Evolutionary conservation across 1,140 invertebrate species (phyloP).

Genomic region (Aricia agestis): DNA sequence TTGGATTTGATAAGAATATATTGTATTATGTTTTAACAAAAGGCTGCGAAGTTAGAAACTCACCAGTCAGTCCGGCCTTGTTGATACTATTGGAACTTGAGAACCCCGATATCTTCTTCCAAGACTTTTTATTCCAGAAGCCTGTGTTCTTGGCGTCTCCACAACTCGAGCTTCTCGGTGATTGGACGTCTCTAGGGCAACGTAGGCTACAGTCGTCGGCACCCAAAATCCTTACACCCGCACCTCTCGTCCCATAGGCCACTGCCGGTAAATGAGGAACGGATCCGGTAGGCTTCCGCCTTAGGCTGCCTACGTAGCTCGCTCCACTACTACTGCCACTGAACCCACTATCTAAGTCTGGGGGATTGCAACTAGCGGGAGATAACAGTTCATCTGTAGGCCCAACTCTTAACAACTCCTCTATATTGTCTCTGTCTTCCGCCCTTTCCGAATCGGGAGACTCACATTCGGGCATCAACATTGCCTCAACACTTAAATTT

Average conservation of each 20-base stretch:
- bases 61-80: constrained; percentile 79
- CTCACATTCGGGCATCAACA: constrained; percentile 85
- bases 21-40: constrained; percentile 10
- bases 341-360: constrained; percentile 87
- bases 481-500: constrained; percentile 91
- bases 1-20: background rate
- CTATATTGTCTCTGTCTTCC: constrained; percentile 77
- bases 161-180: constrained; percentile 67
- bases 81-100: constrained; percentile 81
- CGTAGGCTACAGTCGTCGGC: constrained; percentile 60
- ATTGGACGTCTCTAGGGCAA: constrained; percentile 50
- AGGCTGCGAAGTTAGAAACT: constrained; percentile 43
- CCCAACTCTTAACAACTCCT: constrained; percentile 81
- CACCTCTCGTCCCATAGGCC: constrained; percentile 69
- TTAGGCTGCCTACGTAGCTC: constrained; percentile 82
- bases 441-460: constrained; percentile 68
- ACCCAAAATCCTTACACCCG: constrained; percentile 59
- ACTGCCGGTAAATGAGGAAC: constrained; percentile 73
- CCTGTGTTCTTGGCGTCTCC: constrained; percentile 74
- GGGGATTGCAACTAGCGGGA: constrained; percentile 79
- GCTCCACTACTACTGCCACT: constrained; percentile 87
- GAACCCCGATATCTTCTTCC: constrained; percentile 86
- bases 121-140: constrained; percentile 84
- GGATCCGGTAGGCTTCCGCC: constrained; percentile 75
- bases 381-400: constrained; percentile 84